Evolutionary conservation across 2,113 vertebrate species (phyloP).

Genomic region (Cynocephalus volans): DNA sequence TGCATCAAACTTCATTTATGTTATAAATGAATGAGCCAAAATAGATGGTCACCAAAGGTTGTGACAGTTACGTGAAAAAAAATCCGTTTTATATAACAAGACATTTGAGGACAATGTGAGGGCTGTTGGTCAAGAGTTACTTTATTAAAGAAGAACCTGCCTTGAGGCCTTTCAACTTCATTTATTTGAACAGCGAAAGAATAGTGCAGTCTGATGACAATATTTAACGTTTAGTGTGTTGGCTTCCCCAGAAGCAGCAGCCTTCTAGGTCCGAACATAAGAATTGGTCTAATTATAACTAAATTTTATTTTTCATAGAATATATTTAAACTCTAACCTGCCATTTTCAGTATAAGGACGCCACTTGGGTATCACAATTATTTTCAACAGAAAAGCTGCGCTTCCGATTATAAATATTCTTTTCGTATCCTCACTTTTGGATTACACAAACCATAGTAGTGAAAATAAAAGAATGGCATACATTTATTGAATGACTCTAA

Average conservation of each 20-base stretch:
- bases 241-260: background rate
- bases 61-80: background rate
- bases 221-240: background rate
- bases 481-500: background rate
- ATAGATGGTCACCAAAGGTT: constrained; percentile 58
- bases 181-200: background rate
- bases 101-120: background rate
- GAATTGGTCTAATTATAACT: constrained; percentile 5
- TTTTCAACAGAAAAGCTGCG: constrained; percentile 32
- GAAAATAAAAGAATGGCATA: background rate
- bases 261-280: constrained; percentile 1
- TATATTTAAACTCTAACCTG: constrained; percentile 35
- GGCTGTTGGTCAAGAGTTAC: background rate
- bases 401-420: background rate
- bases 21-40: background rate
- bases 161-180: constrained; percentile 18
- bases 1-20: background rate
- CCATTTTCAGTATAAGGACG: background rate
- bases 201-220: background rate
- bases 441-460: background rate
- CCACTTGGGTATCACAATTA: background rate
- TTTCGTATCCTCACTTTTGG: background rate
- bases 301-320: constrained; percentile 34
- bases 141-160: constrained; percentile 62
- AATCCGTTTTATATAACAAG: constrained; percentile 52